phyloP scores from a whole-genome alignment of 2,113 vertebrate species.

The Xenus cinereus region DNA sequence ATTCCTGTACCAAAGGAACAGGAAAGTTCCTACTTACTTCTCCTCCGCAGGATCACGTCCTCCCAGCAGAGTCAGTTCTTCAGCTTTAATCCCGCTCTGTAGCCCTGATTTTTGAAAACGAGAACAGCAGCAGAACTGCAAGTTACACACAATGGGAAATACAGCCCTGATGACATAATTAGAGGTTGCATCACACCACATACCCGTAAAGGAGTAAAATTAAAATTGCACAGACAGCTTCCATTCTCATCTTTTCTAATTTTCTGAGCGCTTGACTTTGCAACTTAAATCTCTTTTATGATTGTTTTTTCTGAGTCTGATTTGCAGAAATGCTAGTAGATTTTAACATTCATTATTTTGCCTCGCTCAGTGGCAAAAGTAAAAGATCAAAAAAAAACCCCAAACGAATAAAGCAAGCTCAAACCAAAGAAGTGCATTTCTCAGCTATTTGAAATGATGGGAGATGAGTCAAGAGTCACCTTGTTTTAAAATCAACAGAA shows the following conservation, averaged over 20 bases:
- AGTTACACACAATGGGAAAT: neutral
- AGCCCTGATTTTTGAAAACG: neutral
- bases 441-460: neutral
- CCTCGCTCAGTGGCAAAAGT: neutral
- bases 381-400: neutral
- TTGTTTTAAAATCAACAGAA: constrained; percentile 1
- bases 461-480: neutral
- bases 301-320: neutral
- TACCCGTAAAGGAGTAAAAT: neutral
- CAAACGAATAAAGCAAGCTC: neutral
- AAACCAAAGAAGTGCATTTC: neutral
- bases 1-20: neutral
- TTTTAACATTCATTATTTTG: neutral
- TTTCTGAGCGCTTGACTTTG: neutral
- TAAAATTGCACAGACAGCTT: neutral
- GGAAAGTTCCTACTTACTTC: neutral
- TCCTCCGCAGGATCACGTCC: neutral
- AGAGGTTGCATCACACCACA: neutral
- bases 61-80: neutral
- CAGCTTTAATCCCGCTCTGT: neutral
- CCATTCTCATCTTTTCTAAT: neutral
- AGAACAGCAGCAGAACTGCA: neutral
- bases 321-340: neutral
- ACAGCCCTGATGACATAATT: neutral
- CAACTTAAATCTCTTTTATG: neutral